These are phyloP conservation scores for Galemys pyrenaicus DNA, from an alignment of 2,113 vertebrate species.

Conservation along the genomic window DNA sequence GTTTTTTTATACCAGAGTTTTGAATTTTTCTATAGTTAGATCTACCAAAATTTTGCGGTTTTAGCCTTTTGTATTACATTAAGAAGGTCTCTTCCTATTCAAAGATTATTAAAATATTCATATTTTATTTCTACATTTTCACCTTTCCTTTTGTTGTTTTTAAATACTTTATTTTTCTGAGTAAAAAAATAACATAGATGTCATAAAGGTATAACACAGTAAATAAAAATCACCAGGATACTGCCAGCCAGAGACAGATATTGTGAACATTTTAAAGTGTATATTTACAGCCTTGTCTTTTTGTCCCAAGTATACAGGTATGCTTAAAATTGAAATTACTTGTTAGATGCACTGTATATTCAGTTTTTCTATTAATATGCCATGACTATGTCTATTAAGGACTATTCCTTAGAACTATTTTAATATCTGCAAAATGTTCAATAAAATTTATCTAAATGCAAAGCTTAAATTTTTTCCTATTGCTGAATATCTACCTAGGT, in stretches of 20 bases:
- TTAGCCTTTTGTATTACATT: not conserved
- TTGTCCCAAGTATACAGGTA: not conserved
- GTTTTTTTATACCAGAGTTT: not conserved
- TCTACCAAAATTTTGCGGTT: not conserved
- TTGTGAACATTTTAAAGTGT: not conserved
- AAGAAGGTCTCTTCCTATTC: not conserved
- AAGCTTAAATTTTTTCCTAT: not conserved
- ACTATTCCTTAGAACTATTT: not conserved
- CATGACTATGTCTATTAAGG: not conserved
- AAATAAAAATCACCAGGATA: not conserved
- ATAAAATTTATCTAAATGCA: not conserved
- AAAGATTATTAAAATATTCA: slow-evolving; percentile 4
- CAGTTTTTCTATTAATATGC: not conserved
- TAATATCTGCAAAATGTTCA: not conserved
- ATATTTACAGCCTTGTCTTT: not conserved
- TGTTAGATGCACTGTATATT: not conserved
- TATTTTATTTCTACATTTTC: not conserved
- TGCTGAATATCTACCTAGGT: not conserved
- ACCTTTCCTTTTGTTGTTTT: not conserved
- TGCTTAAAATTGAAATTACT: not conserved
- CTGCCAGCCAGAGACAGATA: not conserved
- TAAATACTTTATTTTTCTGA: slow-evolving; percentile 23
- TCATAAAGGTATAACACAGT: not conserved
- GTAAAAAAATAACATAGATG: not conserved
- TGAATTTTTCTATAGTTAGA: not conserved